Evolutionary conservation across 2,888 invertebrate genomes (phyloP).

Genomic region (Erpobdella octoculata): DNA sequence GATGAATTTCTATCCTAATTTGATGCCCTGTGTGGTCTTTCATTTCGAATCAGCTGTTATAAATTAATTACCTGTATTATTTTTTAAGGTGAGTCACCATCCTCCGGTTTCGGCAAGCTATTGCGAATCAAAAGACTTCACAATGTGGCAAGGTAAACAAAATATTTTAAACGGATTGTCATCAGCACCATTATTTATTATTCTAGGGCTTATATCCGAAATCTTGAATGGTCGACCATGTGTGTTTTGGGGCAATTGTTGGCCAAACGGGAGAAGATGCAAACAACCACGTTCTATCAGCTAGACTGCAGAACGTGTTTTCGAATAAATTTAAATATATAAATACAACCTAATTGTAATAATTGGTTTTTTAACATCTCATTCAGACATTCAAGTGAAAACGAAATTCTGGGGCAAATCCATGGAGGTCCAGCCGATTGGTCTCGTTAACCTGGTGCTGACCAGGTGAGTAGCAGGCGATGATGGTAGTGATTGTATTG

Average conservation of each 20-base stretch:
- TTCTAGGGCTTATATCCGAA: no score
- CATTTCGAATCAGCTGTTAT: neutral
- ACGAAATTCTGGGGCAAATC: slow-evolving; percentile 85
- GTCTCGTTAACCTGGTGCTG: slow-evolving; percentile 60
- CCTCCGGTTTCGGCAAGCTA: slow-evolving; percentile 74
- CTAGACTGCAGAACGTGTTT: no score
- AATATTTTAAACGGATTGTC: neutral
- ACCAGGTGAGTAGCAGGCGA: slow-evolving; percentile 45
- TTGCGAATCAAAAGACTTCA: slow-evolving; percentile 68
- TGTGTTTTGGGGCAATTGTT: no score
- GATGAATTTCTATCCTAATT: neutral
- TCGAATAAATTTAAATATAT: no score
- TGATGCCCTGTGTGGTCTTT: neutral
- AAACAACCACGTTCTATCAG: no score
- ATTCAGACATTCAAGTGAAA: slow-evolving; percentile 66
- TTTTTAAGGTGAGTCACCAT: slow-evolving; percentile 66
- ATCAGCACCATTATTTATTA: neutral
- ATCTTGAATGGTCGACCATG: no score
- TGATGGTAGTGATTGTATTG: neutral
- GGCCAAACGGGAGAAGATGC: no score
- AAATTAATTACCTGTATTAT: neutral
- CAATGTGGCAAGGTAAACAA: slow-evolving; percentile 63
- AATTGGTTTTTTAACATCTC: neutral
- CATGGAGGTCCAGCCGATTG: slow-evolving; percentile 77
- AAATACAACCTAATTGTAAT: no score